Percentiles rank a stretch among this genome's conserved stretches.
phyloP scores from a whole-genome alignment of 2,888 invertebrate genomes.

The Muscina levida region DNA sequence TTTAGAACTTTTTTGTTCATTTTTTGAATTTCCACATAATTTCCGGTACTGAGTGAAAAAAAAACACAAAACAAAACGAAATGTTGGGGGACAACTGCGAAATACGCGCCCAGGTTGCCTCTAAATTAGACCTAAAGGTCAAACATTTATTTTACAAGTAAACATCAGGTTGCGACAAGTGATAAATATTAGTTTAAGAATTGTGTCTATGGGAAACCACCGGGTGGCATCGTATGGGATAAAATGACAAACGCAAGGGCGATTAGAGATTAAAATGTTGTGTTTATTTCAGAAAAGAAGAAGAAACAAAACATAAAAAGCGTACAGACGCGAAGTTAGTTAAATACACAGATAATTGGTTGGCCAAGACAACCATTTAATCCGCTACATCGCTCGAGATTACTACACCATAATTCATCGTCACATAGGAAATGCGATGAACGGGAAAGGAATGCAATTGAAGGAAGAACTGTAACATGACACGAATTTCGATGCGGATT shows the following conservation, averaged over 20 bases:
- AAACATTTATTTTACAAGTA: slow-evolving; percentile 38
- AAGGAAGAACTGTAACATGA: too few relatives aligned
- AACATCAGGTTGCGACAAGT: slow-evolving; percentile 21
- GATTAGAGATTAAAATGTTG: slow-evolving; percentile 44
- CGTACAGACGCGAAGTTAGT: too few relatives aligned
- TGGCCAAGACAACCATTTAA: not conserved
- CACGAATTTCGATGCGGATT: too few relatives aligned
- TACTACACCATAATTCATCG: too few relatives aligned
- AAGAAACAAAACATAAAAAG: too few relatives aligned
- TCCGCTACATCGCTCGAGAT: too few relatives aligned
- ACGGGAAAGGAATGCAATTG: too few relatives aligned
- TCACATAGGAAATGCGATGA: too few relatives aligned
- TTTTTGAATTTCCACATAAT: slow-evolving; percentile 34
- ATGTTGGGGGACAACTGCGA: too few relatives aligned
- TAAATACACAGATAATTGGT: too few relatives aligned
- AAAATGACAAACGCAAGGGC: not conserved
- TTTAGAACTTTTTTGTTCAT: slow-evolving; percentile 17
- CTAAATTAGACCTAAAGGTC: slow-evolving; percentile 39
- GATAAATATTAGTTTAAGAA: slow-evolving; percentile 12
- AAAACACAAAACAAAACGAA: not conserved
- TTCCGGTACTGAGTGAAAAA: slow-evolving; percentile 13
- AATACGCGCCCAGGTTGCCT: not conserved
- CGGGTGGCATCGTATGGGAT: not conserved
- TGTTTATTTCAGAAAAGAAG: slow-evolving; percentile 46
- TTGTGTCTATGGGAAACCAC: not conserved